Evolutionary conservation across 2,113 vertebrate species (phyloP).

Genomic region (Seriola aureovittata): DNA sequence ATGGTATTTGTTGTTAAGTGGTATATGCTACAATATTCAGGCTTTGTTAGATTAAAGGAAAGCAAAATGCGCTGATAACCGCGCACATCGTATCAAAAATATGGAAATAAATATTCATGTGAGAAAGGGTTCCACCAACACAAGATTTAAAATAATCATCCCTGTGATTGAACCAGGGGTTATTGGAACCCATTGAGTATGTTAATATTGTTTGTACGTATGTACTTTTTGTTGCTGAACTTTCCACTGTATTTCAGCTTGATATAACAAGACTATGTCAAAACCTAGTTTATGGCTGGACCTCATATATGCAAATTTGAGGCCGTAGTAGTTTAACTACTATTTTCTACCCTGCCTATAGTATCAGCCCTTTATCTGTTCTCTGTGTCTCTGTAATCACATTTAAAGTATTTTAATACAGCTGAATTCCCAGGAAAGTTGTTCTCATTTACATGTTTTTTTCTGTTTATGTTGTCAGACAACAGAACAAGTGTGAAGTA

Average conservation of each 20-base stretch:
- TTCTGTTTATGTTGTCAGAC: too few relatives aligned
- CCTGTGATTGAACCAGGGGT: conserved; percentile 28
- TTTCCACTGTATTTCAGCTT: conserved; percentile 22
- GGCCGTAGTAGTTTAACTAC: too few relatives aligned
- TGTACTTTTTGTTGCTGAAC: conserved; percentile 26
- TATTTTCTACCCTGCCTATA: too few relatives aligned
- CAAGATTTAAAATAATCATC: conserved; percentile 59
- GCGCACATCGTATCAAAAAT: conserved; percentile 25
- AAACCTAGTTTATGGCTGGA: too few relatives aligned
- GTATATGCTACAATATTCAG: conserved; percentile 53
- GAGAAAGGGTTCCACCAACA: conserved; percentile 53
- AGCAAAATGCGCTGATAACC: conserved; percentile 64
- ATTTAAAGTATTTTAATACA: too few relatives aligned
- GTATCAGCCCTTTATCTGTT: too few relatives aligned
- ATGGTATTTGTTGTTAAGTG: conserved; percentile 65
- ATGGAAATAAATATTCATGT: conserved; percentile 74
- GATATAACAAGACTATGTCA: too few relatives aligned
- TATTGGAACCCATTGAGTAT: conserved; percentile 31
- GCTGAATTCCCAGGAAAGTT: too few relatives aligned
- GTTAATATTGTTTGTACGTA: conserved; percentile 22
- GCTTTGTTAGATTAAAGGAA: conserved; percentile 77
- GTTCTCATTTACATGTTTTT: too few relatives aligned
- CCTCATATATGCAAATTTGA: too few relatives aligned
- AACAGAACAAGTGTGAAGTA: too few relatives aligned
- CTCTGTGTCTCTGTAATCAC: too few relatives aligned